Evolutionary conservation across 2,888 invertebrate genomes (phyloP), one percentile per base, ranked within the genome.

Genomic region (Lasioglossum malachurum): DNA sequence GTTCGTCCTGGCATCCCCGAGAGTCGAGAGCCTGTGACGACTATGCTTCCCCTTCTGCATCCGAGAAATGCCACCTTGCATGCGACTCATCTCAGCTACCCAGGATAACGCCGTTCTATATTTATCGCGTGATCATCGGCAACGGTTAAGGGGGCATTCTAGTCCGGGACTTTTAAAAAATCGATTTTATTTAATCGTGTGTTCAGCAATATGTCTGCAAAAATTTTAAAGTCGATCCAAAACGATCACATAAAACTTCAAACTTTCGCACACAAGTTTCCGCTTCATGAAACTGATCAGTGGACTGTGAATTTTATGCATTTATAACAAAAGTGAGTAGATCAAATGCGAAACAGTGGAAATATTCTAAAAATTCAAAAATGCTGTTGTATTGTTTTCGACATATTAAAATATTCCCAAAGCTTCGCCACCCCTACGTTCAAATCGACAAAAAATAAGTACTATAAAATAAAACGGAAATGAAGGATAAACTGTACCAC

Each of bases 111-210:
- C 14, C 64, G 35, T 80, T 75, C 73, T 83, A 83, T 86, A 88
- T 88, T 86, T 83, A 88, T 80, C 80, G 74, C 31, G 16, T 31
- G 69, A 78, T 80, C 72, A 75, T 38, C 31, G 31, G 64, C 5
- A 14, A 14, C 44, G 57, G 57, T 57, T n/a, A 23, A n/a, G 46
- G 4, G 60, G 23, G 2, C 53, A 23, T 10, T 53, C 23, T 8
- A 53, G 53, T 53, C 1, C 2, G 10, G 23, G 8, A 10, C 53
- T 23, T 23, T 23, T 8, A 23, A 7, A 23, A 53, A 8, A 53
- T 53, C 23, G 53, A 23, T 23, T 23, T 23, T 23, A 53, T 23
- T 7, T 53, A 53, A 19, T 23, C 49, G 49, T 23, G 8, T 23
- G 5, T 49, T 49, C 49, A 14, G 49, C 14, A 16, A 46, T 14